These are phyloP conservation scores for Sinocyclocheilus grahami DNA, from an alignment of 2,113 vertebrate genomes.

Conservation along the genomic window DNA sequence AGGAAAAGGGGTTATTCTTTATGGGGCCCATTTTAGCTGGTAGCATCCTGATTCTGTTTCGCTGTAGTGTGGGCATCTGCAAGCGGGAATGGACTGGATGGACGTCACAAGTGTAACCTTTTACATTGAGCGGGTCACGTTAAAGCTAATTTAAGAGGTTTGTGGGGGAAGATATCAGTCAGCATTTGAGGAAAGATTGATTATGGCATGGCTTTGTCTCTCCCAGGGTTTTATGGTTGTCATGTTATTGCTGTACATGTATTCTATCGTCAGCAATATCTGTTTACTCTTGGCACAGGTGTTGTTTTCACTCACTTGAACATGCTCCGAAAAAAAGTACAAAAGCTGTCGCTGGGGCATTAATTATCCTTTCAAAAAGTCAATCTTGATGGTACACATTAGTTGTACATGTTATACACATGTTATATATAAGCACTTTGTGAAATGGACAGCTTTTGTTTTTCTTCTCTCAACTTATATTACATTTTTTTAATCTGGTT, in stretches of 20 bases:
- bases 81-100: not conserved
- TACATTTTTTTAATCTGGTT: too few relatives aligned
- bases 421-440: too few relatives aligned
- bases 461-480: too few relatives aligned
- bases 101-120: conserved; percentile 33
- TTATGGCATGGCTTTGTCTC: conserved; percentile 14
- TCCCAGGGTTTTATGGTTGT: not conserved
- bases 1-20: conserved; percentile 43
- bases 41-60: conserved; percentile 46
- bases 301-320: not conserved
- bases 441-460: too few relatives aligned
- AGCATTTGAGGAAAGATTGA: conserved; percentile 42
- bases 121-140: not conserved
- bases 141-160: conserved; percentile 34
- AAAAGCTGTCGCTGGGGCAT: too few relatives aligned
- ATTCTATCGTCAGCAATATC: not conserved
- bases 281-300: not conserved
- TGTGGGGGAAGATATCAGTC: conserved; percentile 25
- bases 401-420: too few relatives aligned
- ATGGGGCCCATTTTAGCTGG: conserved; percentile 43
- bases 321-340: too few relatives aligned
- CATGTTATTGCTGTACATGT: not conserved
- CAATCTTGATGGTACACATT: too few relatives aligned
- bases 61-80: not conserved
- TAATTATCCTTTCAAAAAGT: too few relatives aligned